Evolutionary conservation across 2,113 vertebrate species (phyloP), one percentile per base, ranked within the genome.

Genomic region (Mustelus asterias): DNA sequence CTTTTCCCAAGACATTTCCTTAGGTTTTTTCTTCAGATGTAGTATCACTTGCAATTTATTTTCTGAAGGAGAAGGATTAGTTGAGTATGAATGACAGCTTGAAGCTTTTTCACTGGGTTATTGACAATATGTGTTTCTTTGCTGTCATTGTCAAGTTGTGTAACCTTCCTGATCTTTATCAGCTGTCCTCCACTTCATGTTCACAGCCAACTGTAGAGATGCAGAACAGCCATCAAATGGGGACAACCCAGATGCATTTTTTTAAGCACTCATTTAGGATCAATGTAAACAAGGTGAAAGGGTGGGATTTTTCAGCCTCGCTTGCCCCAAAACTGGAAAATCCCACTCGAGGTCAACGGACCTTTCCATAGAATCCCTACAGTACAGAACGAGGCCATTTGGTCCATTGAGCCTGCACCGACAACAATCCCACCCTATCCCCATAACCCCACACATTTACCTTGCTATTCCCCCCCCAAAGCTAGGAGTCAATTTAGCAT

Each of bases 1-100:
- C 41, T 95, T 95, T 95, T 95, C 93, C 93, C 94, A 72, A 95
- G 94, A 65, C 67, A 95, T 95, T 95, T 24, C 41, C 94, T 95
- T 72, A 72, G 26, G 69, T 72, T 95, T 70, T 94, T 94, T 26
- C 20, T 95, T 95, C 63, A 65, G 89, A 93, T 93, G 65, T 93
- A 93, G 58, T 65, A 93, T 93, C 89, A 65, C 89, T 93, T 93
- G 33, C 60, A 67, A 93, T 93, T 93, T 65, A 93, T 93, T 93
- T 93, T 93, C 60, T 65, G 41, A 95, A 54, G 54, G 70, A 72
- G 41, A 72, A 72, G 69, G 94, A 29, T 72, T 72, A 72, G 22
- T 95, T 76, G 26, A 95, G 37, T 54, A 95, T 95, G 69, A 95
- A 76, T 72, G 94, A 72, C 41, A 72, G 60, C n/a, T 95, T 95